Conservation (phyloP, 37 sponge, comb jelly and placozoan species). For the Halichondria panicea region DNA sequence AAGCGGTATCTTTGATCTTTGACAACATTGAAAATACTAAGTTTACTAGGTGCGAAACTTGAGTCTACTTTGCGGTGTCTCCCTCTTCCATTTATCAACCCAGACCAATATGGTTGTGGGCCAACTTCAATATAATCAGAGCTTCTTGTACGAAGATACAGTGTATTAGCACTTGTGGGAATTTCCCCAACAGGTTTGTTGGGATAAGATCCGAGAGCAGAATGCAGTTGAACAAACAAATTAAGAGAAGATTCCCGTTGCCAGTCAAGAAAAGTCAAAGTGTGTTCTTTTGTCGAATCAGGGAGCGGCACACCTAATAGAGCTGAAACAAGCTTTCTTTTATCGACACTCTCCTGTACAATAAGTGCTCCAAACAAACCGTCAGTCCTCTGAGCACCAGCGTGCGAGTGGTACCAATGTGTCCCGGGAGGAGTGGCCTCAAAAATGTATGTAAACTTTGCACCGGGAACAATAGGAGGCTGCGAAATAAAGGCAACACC, state of each 20-base stretch:
- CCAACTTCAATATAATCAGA: slow-evolving; percentile 64
- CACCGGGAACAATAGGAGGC: slow-evolving; percentile 50
- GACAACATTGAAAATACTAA: slow-evolving; percentile 24
- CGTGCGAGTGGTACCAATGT: slow-evolving; percentile 88
- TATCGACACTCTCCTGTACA: slow-evolving; percentile 32
- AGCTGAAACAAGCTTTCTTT: no score
- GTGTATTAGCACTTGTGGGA: not conserved
- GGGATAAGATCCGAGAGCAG: slow-evolving; percentile 33
- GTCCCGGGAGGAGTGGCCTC: slow-evolving; percentile 65
- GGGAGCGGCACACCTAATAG: not conserved
- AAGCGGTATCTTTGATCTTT: slow-evolving; percentile 56
- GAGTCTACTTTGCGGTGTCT: slow-evolving; percentile 5
- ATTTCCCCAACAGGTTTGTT: slow-evolving; percentile 9
- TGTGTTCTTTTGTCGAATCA: slow-evolving; percentile 62
- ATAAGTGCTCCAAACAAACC: slow-evolving; percentile 81
- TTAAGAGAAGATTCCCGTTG: slow-evolving; percentile 49
- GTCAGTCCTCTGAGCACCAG: slow-evolving; percentile 73
- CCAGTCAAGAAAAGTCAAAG: slow-evolving; percentile 76
- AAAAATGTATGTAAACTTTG: slow-evolving; percentile 63
- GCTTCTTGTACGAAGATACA: slow-evolving; percentile 12
- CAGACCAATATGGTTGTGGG: slow-evolving; percentile 70
- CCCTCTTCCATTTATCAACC: slow-evolving; percentile 82
- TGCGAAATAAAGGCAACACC: slow-evolving; percentile 76
- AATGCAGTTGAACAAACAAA: slow-evolving; percentile 30
- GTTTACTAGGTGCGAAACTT: slow-evolving; percentile 1